Evolutionary conservation across 2,888 invertebrate species (phyloP).

Genomic region (Masnerella sp.): DNA sequence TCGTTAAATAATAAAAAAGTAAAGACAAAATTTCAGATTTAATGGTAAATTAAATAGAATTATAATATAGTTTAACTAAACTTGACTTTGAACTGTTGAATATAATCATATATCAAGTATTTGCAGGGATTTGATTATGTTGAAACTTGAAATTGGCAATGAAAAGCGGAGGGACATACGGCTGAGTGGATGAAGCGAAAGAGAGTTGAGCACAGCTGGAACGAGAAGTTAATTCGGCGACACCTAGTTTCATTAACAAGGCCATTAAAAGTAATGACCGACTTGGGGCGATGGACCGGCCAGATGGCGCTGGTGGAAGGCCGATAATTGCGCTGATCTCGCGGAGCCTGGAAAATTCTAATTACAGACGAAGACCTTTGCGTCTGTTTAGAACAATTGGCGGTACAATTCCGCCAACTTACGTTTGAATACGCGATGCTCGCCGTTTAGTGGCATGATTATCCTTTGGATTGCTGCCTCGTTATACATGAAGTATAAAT

Average conservation of each 20-base stretch:
- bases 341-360: conserved; percentile 71
- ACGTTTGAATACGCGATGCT: conserved; percentile 60
- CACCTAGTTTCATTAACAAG: conserved; percentile 77
- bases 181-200: too few species aligned
- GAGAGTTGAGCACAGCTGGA: conserved; percentile 73
- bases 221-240: conserved; percentile 77
- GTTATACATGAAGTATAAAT: conserved; percentile 5
- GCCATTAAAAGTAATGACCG: conserved; percentile 77
- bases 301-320: conserved; percentile 62
- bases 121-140: too few species aligned
- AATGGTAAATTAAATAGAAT: too few species aligned
- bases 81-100: too few species aligned
- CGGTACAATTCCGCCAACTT: conserved; percentile 50
- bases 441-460: conserved; percentile 65
- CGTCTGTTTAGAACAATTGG: conserved; percentile 54
- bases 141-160: too few species aligned
- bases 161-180: too few species aligned
- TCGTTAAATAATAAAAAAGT: too few species aligned
- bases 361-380: conserved; percentile 70
- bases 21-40: too few species aligned
- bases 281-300: conserved; percentile 66
- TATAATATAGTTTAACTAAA: too few species aligned
- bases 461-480: conserved; percentile 52
- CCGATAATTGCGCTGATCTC: conserved; percentile 55
- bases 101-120: too few species aligned